Evolutionary conservation across 2,888 invertebrate genomes (phyloP).

Genomic region (Drosophila antonietae): DNA sequence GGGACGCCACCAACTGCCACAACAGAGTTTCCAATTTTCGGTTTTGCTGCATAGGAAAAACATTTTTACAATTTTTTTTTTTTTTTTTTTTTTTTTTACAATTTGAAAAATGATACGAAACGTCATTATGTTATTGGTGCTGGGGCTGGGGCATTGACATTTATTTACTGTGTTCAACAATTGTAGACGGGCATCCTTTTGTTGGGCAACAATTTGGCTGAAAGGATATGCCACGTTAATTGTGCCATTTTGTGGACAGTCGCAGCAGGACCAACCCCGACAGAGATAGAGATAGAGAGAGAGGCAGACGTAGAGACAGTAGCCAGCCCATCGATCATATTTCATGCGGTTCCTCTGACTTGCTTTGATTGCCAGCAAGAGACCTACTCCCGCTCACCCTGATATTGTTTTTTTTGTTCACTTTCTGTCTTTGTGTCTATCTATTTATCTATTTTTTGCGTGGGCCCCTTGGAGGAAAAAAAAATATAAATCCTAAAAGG

Average conservation of each 20-base stretch:
- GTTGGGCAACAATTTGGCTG: slow-evolving; percentile 79
- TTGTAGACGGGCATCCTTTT: slow-evolving; percentile 76
- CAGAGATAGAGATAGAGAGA: slow-evolving; percentile 5
- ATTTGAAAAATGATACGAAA: slow-evolving; percentile 82
- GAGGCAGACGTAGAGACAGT: slow-evolving; percentile 46
- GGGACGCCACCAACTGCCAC: slow-evolving; percentile 80
- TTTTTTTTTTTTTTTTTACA: slow-evolving; percentile 47
- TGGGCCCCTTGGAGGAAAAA: slow-evolving; percentile 38
- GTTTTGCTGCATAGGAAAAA: slow-evolving; percentile 52
- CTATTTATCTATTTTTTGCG: slow-evolving; percentile 57
- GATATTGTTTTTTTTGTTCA: not conserved
- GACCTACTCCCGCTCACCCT: slow-evolving; percentile 17
- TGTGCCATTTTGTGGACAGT: slow-evolving; percentile 78
- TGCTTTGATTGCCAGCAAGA: slow-evolving; percentile 75
- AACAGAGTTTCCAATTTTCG: slow-evolving; percentile 75
- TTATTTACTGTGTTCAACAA: slow-evolving; percentile 79
- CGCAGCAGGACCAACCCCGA: slow-evolving; percentile 61
- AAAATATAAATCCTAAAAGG: slow-evolving; percentile 36
- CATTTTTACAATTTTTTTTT: slow-evolving; percentile 42
- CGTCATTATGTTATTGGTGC: slow-evolving; percentile 78
- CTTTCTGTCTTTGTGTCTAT: slow-evolving; percentile 15
- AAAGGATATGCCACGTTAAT: slow-evolving; percentile 81
- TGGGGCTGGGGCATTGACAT: slow-evolving; percentile 67
- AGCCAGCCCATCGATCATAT: slow-evolving; percentile 74
- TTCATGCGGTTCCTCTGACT: slow-evolving; percentile 67